Conservation (phyloP, 1,140 invertebrate species). For the Drosophila nigrodunni region DNA sequence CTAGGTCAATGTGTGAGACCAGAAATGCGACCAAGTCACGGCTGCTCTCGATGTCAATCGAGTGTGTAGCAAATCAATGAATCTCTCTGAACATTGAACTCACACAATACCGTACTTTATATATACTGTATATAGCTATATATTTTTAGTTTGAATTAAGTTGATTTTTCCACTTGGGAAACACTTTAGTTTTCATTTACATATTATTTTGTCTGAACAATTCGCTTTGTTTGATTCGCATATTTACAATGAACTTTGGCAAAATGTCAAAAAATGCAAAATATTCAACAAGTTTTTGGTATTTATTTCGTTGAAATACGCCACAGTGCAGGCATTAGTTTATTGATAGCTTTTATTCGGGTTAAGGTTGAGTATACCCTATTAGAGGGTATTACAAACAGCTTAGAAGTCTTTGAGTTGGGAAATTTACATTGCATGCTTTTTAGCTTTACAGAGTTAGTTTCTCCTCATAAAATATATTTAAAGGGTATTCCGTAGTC, state of each 20-base stretch:
- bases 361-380: conserved; percentile 55
- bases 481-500: background rate
- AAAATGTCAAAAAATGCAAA: conserved; percentile 58
- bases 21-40: conserved; percentile 38
- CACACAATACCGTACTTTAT: background rate
- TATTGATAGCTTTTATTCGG: conserved; percentile 47
- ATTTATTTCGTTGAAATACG: conserved; percentile 37
- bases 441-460: background rate
- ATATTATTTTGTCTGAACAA: conserved; percentile 8
- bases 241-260: conserved; percentile 72
- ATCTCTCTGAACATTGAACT: conserved; percentile 22
- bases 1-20: conserved; percentile 69
- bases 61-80: conserved; percentile 24
- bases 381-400: background rate
- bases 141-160: background rate
- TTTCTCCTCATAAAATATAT: too few species aligned
- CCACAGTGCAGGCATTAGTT: conserved; percentile 37
- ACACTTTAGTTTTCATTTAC: conserved; percentile 16
- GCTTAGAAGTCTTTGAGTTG: background rate
- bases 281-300: conserved; percentile 40
- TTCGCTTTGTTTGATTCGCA: conserved; percentile 32
- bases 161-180: background rate
- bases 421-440: background rate
- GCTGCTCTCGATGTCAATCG: conserved; percentile 66
- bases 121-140: background rate